A percentile compares a stretch with the other conserved stretches of the same genome.
These are phyloP conservation scores for Cryptocephalus moraei DNA, from an alignment of 2,888 invertebrate genomes.

Conservation along the genomic window DNA sequence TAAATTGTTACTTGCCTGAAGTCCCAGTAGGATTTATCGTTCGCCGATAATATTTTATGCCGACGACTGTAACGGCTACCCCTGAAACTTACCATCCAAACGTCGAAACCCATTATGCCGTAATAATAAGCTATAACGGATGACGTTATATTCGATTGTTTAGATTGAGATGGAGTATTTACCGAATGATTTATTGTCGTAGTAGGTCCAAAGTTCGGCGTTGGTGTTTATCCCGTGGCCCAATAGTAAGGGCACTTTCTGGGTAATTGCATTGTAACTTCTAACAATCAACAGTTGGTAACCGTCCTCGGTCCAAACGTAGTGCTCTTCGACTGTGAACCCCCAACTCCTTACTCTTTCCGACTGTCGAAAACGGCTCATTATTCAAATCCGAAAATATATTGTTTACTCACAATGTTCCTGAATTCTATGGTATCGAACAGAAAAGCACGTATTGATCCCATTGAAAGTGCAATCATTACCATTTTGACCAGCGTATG, in stretches of 20 bases:
- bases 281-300: slow-evolving; percentile 1
- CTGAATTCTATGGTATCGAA: too few relatives aligned
- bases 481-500: too few relatives aligned
- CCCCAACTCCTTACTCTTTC: neutral
- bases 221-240: neutral
- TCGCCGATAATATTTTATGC: slow-evolving; percentile 2
- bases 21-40: slow-evolving; percentile 9
- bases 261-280: neutral
- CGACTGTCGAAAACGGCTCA: neutral
- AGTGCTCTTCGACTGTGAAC: neutral
- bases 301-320: neutral
- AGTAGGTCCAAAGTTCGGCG: neutral
- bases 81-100: slow-evolving; percentile 2
- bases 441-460: too few relatives aligned
- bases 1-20: slow-evolving; percentile 7
- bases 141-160: neutral
- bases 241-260: neutral
- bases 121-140: neutral
- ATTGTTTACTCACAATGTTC: too few relatives aligned
- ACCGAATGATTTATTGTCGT: slow-evolving; percentile 1
- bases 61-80: slow-evolving; percentile 3
- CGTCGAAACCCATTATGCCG: neutral
- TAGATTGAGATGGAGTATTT: neutral
- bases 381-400: too few relatives aligned
- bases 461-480: too few relatives aligned